phyloP scores from a whole-genome alignment of 2,888 invertebrate genomes.

The Cyclophora albipunctata region DNA sequence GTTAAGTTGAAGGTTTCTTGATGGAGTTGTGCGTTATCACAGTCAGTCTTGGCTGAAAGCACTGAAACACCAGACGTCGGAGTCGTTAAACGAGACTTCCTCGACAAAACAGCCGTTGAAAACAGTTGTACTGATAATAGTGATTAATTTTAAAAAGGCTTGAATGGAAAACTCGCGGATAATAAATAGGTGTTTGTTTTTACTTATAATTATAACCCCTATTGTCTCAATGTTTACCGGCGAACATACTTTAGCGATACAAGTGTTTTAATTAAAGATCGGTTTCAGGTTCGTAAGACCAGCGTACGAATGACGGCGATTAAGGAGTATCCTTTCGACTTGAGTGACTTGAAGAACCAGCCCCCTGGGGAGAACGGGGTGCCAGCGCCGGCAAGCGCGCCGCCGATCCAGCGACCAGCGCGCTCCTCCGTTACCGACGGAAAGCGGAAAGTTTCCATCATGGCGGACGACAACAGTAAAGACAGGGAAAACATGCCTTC shows the following conservation, averaged over 20 bases:
- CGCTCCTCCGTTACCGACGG: slow-evolving; percentile 43
- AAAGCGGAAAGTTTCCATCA: slow-evolving; percentile 78
- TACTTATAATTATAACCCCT: too few relatives aligned
- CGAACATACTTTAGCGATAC: too few relatives aligned
- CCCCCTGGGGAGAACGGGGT: slow-evolving; percentile 26
- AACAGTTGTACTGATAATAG: too few relatives aligned
- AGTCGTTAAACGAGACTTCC: neutral
- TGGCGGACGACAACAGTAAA: slow-evolving; percentile 72
- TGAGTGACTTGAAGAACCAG: slow-evolving; percentile 58
- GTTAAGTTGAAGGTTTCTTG: slow-evolving; percentile 33
- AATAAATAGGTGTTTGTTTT: too few relatives aligned
- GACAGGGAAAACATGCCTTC: slow-evolving; percentile 80
- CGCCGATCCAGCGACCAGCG: slow-evolving; percentile 6
- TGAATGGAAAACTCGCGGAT: too few relatives aligned
- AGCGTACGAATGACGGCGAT: slow-evolving; percentile 72
- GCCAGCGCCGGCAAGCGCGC: slow-evolving; percentile 12
- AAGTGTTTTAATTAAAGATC: too few relatives aligned
- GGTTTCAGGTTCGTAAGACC: slow-evolving; percentile 65
- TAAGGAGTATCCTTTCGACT: slow-evolving; percentile 70
- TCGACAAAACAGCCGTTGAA: too few relatives aligned
- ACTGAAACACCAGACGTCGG: slow-evolving; percentile 31
- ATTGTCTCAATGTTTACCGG: too few relatives aligned
- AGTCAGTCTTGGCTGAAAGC: slow-evolving; percentile 28
- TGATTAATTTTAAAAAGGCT: too few relatives aligned
- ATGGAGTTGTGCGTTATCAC: slow-evolving; percentile 24